These are phyloP conservation scores for Caenorhabditis afra DNA, from an alignment of 2,888 invertebrate genomes.

Conservation along the genomic window DNA sequence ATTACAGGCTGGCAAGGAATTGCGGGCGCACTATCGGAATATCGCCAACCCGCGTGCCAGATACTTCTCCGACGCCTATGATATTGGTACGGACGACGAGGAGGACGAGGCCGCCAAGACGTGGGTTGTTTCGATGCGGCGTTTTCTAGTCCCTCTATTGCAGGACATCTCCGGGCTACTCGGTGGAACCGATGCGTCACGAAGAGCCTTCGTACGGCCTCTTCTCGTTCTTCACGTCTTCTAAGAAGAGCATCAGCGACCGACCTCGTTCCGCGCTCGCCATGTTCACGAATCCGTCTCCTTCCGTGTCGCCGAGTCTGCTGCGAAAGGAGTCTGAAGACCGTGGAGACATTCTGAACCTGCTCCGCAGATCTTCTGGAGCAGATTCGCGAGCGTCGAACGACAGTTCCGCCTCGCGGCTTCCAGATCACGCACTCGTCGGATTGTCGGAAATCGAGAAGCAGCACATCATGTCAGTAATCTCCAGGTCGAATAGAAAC, in stretches of 20 bases:
- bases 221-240: constrained; percentile 64
- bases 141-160: neutral
- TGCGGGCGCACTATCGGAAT: constrained; percentile 64
- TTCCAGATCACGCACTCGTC: constrained; percentile 74
- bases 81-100: constrained; percentile 47
- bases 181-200: constrained; percentile 51
- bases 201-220: constrained; percentile 60
- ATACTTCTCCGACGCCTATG: constrained; percentile 75
- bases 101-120: constrained; percentile 49
- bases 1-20: constrained; percentile 67
- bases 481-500: constrained; percentile 56
- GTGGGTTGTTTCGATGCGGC: constrained; percentile 3
- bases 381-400: constrained; percentile 62
- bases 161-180: constrained; percentile 31
- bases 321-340: constrained; percentile 60
- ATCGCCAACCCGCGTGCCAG: constrained; percentile 75
- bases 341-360: constrained; percentile 59
- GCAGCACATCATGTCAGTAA: constrained; percentile 73
- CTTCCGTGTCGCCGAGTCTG: constrained; percentile 36
- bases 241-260: constrained; percentile 55
- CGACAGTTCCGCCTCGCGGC: constrained; percentile 55
- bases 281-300: constrained; percentile 49
- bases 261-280: constrained; percentile 64
- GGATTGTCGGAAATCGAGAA: constrained; percentile 74
- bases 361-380: constrained; percentile 63